phyloP scores from a whole-genome alignment of 2,797 vertebrate species.

The Parotocinclus haroldoi region DNA sequence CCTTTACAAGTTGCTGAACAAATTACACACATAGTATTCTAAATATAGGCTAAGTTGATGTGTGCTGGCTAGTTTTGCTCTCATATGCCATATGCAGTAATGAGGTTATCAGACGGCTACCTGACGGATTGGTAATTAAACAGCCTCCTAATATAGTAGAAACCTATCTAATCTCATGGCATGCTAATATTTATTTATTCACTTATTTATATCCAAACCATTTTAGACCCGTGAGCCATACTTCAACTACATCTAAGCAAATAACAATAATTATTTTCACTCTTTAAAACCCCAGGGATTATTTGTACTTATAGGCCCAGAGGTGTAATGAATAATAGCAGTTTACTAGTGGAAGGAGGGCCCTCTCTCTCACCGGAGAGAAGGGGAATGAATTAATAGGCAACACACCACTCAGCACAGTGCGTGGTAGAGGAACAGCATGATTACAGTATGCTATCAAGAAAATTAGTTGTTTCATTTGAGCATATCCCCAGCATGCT shows the following conservation, averaged over 20 bases:
- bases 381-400: constrained; percentile 70
- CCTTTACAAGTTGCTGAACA: background rate
- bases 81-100: constrained; percentile 4
- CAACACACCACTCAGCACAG: constrained; percentile 67
- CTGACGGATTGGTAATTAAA: constrained; percentile 7
- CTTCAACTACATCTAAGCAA: constrained; percentile 51
- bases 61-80: background rate
- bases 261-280: constrained; percentile 57
- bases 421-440: constrained; percentile 70
- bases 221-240: constrained; percentile 46
- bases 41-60: background rate
- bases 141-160: constrained; percentile 5
- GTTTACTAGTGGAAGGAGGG: constrained; percentile 62
- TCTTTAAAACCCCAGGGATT: constrained; percentile 54
- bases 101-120: constrained; percentile 1
- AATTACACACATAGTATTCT: background rate
- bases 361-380: constrained; percentile 51
- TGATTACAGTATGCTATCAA: constrained; percentile 80
- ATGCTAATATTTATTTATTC: constrained; percentile 33
- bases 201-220: constrained; percentile 35
- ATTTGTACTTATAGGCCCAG: constrained; percentile 54
- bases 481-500: constrained; percentile 68
- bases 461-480: constrained; percentile 78
- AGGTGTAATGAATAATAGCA: constrained; percentile 64
- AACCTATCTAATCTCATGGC: background rate